Conservation (phyloP, 1,140 invertebrate species). For the Propsilocerus akamusi region DNA sequence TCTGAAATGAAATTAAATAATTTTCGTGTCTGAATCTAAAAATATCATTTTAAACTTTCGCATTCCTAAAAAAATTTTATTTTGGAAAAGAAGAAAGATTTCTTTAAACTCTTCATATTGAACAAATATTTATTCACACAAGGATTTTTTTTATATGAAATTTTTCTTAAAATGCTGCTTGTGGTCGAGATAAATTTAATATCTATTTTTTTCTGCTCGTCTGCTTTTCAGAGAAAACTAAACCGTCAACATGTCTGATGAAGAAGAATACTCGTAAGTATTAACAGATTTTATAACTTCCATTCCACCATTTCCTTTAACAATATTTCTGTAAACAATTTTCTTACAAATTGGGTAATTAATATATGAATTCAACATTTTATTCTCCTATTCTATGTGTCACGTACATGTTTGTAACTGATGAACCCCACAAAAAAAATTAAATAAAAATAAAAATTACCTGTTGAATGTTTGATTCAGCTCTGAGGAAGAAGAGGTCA, state of each 20-base stretch:
- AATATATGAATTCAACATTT: too few species aligned
- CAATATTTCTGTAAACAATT: too few species aligned
- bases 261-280: constrained; percentile 58
- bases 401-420: too few species aligned
- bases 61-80: too few species aligned
- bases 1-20: not conserved
- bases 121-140: not conserved
- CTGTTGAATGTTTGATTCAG: too few species aligned
- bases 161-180: not conserved
- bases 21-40: not conserved
- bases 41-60: constrained; percentile 3
- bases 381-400: too few species aligned
- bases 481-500: not conserved
- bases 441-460: too few species aligned
- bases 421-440: too few species aligned
- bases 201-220: constrained; percentile 7
- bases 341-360: too few species aligned
- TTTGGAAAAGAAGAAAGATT: too few species aligned
- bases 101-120: not conserved
- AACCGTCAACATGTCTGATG: constrained; percentile 47
- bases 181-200: too few species aligned
- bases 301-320: not conserved
- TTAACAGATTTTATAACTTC: constrained; percentile 3
- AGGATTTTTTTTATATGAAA: not conserved
- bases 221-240: constrained; percentile 33